These are phyloP conservation scores for Mustela nigripes DNA, from an alignment of 2,113 vertebrate genomes.

Conservation along the genomic window DNA sequence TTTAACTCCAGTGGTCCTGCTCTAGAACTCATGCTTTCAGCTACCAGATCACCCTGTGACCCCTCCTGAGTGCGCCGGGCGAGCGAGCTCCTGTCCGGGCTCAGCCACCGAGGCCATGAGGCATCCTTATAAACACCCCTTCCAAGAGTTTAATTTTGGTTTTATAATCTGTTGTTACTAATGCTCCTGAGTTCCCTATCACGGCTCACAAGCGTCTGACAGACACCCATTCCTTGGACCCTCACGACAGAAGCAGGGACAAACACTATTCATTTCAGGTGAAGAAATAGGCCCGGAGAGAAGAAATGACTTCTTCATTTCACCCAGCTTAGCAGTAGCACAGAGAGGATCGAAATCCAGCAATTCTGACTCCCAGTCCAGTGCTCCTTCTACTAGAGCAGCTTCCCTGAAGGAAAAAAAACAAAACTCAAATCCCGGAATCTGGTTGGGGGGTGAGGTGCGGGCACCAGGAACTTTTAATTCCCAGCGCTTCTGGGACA, in stretches of 20 bases:
- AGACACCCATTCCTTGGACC: background rate
- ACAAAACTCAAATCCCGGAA: background rate
- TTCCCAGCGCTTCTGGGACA: background rate
- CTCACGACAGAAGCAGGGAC: background rate
- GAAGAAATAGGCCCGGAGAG: background rate
- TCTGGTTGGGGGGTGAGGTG: background rate
- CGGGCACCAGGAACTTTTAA: background rate
- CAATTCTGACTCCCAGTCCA: background rate
- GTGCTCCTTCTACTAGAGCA: background rate
- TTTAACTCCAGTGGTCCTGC: background rate
- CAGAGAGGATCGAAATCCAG: background rate
- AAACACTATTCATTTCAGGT: background rate
- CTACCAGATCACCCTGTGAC: rapidly evolving
- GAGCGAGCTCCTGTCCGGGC: background rate
- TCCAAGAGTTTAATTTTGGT: background rate
- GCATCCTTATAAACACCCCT: background rate
- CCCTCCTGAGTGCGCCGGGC: too few relatives aligned
- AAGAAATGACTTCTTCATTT: background rate
- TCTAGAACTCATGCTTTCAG: background rate
- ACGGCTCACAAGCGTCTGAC: background rate
- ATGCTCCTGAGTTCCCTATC: background rate
- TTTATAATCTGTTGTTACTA: background rate
- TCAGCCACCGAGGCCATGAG: rapidly evolving
- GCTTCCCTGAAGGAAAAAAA: background rate
- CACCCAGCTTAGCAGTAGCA: background rate